phyloP scores from a whole-genome alignment of 2,888 invertebrate genomes.

The Apomyelois bistriatella region DNA sequence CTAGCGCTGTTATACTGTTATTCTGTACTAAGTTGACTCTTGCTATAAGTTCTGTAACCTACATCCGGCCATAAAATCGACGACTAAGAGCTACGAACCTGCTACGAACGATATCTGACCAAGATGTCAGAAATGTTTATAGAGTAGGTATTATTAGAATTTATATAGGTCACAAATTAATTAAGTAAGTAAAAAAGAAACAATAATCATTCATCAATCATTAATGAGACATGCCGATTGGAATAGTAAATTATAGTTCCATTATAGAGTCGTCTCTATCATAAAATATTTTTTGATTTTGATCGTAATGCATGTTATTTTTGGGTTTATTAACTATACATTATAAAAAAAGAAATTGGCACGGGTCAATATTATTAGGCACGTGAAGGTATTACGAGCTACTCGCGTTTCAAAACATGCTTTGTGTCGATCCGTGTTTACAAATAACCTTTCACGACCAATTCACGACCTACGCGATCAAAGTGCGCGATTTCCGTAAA shows the following conservation, averaged over 20 bases:
- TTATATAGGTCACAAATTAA: no score
- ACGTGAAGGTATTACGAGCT: slow-evolving; percentile 34
- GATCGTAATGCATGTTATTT: no score
- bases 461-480: slow-evolving; percentile 23
- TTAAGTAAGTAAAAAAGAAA: no score
- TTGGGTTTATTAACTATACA: no score
- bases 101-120: background rate
- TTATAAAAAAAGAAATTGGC: no score
- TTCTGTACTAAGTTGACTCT: background rate
- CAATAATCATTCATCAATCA: no score
- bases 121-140: background rate
- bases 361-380: no score
- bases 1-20: background rate
- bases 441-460: slow-evolving; percentile 47
- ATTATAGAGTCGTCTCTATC: no score
- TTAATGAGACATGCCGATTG: no score
- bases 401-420: slow-evolving; percentile 53
- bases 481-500: slow-evolving; percentile 23
- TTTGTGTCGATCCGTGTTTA: slow-evolving; percentile 56
- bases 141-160: background rate
- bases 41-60: background rate
- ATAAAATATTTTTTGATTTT: no score
- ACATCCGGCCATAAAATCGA: background rate
- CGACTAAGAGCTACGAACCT: background rate
- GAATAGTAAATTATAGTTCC: no score